Base-by-base conservation (phyloP, 2,797 vertebrate species). In the Pangasius macronema region DNA sequence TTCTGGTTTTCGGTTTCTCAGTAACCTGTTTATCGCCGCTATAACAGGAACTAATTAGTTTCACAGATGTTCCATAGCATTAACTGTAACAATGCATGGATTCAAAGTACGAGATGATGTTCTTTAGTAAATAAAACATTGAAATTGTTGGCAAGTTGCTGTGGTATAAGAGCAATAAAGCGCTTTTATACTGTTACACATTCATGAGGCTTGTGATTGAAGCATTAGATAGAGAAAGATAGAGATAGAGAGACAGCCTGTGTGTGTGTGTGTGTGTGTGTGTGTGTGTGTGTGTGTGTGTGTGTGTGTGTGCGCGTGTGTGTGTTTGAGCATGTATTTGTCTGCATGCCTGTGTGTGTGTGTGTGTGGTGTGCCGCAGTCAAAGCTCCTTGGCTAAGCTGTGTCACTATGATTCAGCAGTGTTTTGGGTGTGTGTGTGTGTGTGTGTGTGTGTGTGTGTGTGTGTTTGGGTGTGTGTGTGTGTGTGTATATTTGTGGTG, bases 341-440 rank as follows among this genome's bases (percentile, higher is more conserved):
- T 42, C 4, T 42, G 39, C 39, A 5, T 39, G 39, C 39, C 39
- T 39, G 39, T 39, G 39, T 39, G 39, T 39, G 39, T 36, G 53
- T 68, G 33, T 67, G 53, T 65, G 83, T 85, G 3, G 36, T 83
- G 72, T 85, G 72, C 63, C 16, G 0, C 82, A 86, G 85, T 59
- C 75, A 24, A 82, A 85, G 80, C 80, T 81, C 22, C 39, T 85
- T 80, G 53, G 30, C 65, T 63, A 65, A 46, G 80, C 73, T 83
- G 73, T 86, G 85, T 86, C 83, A 84, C 80, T 89, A 83, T 90
- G 88, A 87, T 89, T 89, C 86, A 87, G 86, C 88, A 89, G n/a
- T 87, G 87, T 55, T 80, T 87, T n/a, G 73, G 79, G 73, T 79
- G 51, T 82, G 22, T 82, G 51, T 53, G 51, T 53, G 49, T 49